Conservation (phyloP, 2,888 invertebrate species). For the Sesamia inferens region DNA sequence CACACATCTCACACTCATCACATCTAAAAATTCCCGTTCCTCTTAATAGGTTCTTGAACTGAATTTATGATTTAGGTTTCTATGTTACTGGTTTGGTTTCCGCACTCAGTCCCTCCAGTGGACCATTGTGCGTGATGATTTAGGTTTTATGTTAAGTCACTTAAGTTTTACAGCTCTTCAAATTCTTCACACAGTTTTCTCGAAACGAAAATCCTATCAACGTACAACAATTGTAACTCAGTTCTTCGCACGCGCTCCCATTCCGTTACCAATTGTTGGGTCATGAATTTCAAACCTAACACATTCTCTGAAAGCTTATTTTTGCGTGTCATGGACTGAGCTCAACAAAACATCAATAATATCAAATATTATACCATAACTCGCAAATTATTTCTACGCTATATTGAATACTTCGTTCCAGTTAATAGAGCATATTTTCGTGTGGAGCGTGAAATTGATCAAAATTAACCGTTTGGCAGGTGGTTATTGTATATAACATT, state of each 20-base stretch:
- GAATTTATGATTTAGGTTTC: too few relatives aligned
- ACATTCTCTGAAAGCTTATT: not conserved
- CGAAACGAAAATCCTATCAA: conserved; percentile 36
- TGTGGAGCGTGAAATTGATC: conserved; percentile 46
- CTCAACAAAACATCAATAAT: conserved; percentile 49
- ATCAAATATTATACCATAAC: conserved; percentile 33
- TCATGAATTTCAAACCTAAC: conserved; percentile 31
- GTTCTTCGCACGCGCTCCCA: conserved; percentile 45
- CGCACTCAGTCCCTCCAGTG: too few relatives aligned
- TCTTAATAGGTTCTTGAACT: not conserved
- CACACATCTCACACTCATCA: too few relatives aligned
- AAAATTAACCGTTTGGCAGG: conserved; percentile 63
- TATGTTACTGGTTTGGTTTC: too few relatives aligned
- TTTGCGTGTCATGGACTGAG: conserved; percentile 13
- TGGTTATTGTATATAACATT: conserved; percentile 55
- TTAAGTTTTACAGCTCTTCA: conserved; percentile 23
- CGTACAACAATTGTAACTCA: conserved; percentile 48
- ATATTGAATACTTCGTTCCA: conserved; percentile 45
- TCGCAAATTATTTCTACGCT: conserved; percentile 41
- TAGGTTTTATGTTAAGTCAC: not conserved
- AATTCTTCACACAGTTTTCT: conserved; percentile 38
- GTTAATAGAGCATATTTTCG: conserved; percentile 40
- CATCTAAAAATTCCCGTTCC: not conserved
- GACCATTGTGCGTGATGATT: too few relatives aligned
- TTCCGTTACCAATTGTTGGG: conserved; percentile 44